Base-by-base conservation (phyloP, 2,797 vertebrate genomes). In the Cyprinodon diabolis region DNA sequence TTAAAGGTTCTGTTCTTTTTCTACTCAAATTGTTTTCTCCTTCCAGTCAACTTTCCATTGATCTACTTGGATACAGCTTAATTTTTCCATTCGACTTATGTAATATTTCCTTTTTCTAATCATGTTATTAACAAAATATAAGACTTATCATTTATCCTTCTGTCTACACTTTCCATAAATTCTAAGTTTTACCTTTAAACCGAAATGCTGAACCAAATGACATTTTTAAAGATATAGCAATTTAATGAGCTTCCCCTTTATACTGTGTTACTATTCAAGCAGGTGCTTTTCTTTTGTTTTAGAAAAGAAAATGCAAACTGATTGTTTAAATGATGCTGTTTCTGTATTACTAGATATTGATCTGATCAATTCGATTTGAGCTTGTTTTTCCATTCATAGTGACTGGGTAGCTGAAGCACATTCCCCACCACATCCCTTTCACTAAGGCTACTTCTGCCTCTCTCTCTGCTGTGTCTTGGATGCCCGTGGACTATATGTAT, bases 401-500 rank as follows among this genome's bases (percentile, higher is more conserved):
- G 17, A 35, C 10, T 21, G 52, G 49, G 37, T 63, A 37, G 56
- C 75, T 72, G 51, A 23, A 78, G 49, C 19, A 70, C 19, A 78
- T 67, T 4, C 25, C 25, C 51, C 73, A 62, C 48, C 25, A 68
- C 1, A 47, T 58, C 60, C 47, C 49, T 45, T 30, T 81, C 74
- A 72, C 78, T 80, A 67, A 67, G 43, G 52, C 54, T 66, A 65
- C 71, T 35, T 10, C 23, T 60, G 75, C 30, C 54, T 35, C 12
- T 75, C 68, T 86, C 43, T 57, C 54, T 0, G 23, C 58, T 75
- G 69, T 55, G 30, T 74, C 75, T 55, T 17, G 6, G 19, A 66
- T 63, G 58, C 63, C 76, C 83, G 68, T 21, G 23, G 84, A 78
- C 67, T 15, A 73, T 83, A 87, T 81, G 54, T 84, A 90, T 84